Evolutionary conservation across 2,797 vertebrate genomes (phyloP).

Genomic region (Mormyrus hasselquistii): DNA sequence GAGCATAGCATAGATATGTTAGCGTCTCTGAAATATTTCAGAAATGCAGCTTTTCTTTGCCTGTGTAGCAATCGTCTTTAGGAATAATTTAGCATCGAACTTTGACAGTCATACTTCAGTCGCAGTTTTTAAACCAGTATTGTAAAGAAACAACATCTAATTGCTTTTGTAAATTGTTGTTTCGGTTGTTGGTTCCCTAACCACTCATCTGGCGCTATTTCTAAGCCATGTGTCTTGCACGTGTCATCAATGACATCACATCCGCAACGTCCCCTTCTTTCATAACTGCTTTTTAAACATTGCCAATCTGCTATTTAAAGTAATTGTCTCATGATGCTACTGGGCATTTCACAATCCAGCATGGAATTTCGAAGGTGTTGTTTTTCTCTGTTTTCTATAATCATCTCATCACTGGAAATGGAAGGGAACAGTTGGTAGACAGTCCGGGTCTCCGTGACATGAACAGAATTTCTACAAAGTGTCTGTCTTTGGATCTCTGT

Average conservation of each 20-base stretch:
- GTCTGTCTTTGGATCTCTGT: conserved; percentile 5
- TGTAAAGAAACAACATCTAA: neutral
- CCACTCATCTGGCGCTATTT: conserved; percentile 11
- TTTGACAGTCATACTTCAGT: neutral
- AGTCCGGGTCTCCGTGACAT: neutral
- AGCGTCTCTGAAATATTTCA: neutral
- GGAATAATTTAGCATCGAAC: neutral
- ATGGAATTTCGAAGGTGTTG: neutral
- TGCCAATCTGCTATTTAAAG: conserved; percentile 46
- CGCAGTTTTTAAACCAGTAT: neutral
- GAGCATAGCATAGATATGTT: neutral
- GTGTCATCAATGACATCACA: conserved; percentile 54
- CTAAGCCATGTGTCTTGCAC: conserved; percentile 57
- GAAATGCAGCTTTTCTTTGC: neutral
- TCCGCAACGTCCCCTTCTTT: conserved; percentile 44
- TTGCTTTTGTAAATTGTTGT: neutral
- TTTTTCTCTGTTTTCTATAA: neutral
- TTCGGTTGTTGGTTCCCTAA: neutral
- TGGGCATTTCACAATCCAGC: neutral
- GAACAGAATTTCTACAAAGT: neutral
- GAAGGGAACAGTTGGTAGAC: neutral
- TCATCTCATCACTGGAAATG: neutral
- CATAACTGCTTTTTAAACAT: conserved; percentile 50
- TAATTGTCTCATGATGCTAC: conserved; percentile 50
- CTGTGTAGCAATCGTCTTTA: neutral